Base-by-base conservation (phyloP, 2,888 invertebrate genomes). In the Deilephila elpenor region DNA sequence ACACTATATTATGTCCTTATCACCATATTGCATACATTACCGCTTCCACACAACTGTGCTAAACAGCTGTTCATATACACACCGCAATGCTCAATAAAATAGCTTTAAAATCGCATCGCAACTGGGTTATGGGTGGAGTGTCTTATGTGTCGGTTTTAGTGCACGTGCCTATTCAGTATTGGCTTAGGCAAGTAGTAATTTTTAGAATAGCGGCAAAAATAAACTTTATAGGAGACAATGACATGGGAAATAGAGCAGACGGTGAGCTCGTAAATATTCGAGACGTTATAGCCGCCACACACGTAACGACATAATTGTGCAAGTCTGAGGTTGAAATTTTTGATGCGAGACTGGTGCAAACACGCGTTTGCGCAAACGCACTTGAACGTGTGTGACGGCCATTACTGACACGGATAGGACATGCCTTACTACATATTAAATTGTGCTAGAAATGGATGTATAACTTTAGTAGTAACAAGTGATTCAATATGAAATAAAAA, bases 121-220 rank as follows among this genome's bases (percentile, higher is more conserved):
- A 29, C 37, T 4, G 25, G 20, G 32, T 59, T 37, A 56, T 34
- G 37, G 56, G 59, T 72, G 37, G 59, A 56, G 20, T 37, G 20
- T n/a, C 56, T 25, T 51, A 61, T 29, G 34, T 64, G 53, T 56
- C 72, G 59, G 25, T 53, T 53, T n/a, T 37, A 11, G 53, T 6
- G 32, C 72, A 79, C 78, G 79, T 79, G 67, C 67, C n/a, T 19
- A 34, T 34, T 32, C 34, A 20, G 56, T 72, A 72, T 64, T 64
- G 72, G 72, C 72, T 67, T 72, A 25, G 64, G 37, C 37, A 59
- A 59, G 25, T 25, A 59, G 56, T 72, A 64, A 67, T 72, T 67
- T 72, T 67, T 72, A 72, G 72, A 72, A 59, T 7, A 53, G 53
- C 62, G 62, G 3, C 59, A 72, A 59, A 72, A 72, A 72, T 72